A percentile compares a stretch with the other conserved stretches of the same genome.
Conservation (phyloP, 2,888 invertebrate species). For the Acronicta alni region DNA sequence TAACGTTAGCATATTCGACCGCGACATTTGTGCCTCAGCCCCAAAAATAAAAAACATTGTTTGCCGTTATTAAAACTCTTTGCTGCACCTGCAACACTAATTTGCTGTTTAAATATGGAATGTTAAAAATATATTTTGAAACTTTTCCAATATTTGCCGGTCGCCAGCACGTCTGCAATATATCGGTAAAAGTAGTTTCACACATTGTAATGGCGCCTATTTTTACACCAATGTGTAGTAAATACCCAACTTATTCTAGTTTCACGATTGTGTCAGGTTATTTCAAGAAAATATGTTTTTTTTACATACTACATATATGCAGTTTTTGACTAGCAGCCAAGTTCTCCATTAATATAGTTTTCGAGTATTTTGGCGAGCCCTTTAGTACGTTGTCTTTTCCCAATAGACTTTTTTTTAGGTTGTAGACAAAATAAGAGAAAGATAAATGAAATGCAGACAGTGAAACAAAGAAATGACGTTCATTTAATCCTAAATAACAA, state of each 20-base stretch:
- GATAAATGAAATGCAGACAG: slow-evolving; percentile 1
- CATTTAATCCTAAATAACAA: too few species aligned
- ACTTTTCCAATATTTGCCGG: slow-evolving; percentile 30
- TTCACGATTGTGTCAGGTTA: background rate
- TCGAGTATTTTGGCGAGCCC: slow-evolving; percentile 32
- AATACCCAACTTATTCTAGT: background rate
- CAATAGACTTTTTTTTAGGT: slow-evolving; percentile 13
- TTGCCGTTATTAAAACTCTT: too few species aligned
- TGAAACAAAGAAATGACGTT: too few species aligned
- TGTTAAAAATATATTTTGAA: slow-evolving; percentile 49
- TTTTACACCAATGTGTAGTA: slow-evolving; percentile 6
- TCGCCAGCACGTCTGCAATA: slow-evolving; percentile 39
- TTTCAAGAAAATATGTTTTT: slow-evolving; percentile 7
- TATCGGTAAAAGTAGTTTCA: slow-evolving; percentile 9
- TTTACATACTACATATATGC: slow-evolving; percentile 20
- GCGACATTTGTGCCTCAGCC: background rate
- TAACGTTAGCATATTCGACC: slow-evolving; percentile 1
- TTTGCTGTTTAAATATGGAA: slow-evolving; percentile 1
- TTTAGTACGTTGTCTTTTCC: slow-evolving; percentile 43
- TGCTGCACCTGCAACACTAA: background rate
- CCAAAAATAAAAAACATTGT: background rate
- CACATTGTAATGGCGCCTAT: slow-evolving; percentile 1
- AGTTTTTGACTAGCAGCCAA: slow-evolving; percentile 54
- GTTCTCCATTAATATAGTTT: slow-evolving; percentile 25
- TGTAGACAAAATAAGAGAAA: slow-evolving; percentile 23